Percentiles rank a stretch among this genome's conserved stretches.
Evolutionary conservation across 2,113 vertebrate genomes (phyloP).

Genomic region (Phrynosoma platyrhinos): DNA sequence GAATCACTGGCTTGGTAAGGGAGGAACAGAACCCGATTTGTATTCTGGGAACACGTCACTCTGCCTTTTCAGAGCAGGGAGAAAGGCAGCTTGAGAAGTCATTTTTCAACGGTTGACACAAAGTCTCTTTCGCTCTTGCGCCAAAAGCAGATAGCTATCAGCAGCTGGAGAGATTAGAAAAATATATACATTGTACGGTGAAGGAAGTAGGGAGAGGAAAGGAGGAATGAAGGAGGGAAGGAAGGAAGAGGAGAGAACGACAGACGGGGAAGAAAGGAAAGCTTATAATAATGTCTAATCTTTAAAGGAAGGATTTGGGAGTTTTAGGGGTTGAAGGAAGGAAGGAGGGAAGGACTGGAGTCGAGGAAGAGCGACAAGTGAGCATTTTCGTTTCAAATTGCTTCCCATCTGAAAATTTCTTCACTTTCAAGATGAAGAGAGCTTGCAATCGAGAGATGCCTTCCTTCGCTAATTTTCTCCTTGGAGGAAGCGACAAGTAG

Average conservation of each 20-base stretch:
- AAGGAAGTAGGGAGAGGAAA: conserved; percentile 42
- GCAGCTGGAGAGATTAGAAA: conserved; percentile 70
- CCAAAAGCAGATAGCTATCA: conserved; percentile 74
- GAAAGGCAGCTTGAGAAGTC: conserved; percentile 74
- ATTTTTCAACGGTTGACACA: conserved; percentile 79
- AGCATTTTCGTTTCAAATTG: no score
- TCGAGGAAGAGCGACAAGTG: not conserved
- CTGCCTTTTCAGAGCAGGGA: conserved; percentile 68
- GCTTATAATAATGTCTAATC: not conserved
- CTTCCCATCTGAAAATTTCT: no score
- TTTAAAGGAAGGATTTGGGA: not conserved
- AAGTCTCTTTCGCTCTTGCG: conserved; percentile 72
- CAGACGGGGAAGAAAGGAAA: rapidly evolving
- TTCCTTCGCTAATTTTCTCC: no score
- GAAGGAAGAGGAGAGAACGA: not conserved
- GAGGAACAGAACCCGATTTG: conserved; percentile 65
- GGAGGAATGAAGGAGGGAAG: not conserved
- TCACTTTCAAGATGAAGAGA: no score
- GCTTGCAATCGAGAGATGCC: no score
- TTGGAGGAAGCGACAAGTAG: no score
- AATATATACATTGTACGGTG: conserved; percentile 64
- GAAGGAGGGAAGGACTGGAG: no score
- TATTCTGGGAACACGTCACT: conserved; percentile 64
- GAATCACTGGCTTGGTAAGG: not conserved
- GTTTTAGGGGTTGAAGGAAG: no score